A percentile compares a stretch with the other conserved stretches of the same genome.
phyloP scores from a whole-genome alignment of 2,888 invertebrate species.

The Drosophila limbata region DNA sequence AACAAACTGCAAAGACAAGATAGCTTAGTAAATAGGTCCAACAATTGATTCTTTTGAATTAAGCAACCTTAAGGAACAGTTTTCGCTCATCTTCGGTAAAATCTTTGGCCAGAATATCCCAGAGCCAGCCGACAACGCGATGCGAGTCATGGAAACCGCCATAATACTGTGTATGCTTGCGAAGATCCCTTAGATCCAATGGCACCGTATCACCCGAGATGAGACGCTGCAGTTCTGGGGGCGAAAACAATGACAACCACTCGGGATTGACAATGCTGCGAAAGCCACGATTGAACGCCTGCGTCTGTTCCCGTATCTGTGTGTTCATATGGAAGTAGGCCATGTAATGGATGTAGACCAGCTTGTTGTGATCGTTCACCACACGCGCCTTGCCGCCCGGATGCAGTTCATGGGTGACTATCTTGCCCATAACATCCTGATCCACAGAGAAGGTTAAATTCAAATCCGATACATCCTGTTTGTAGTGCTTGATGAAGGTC shows the following conservation, averaged over 20 bases:
- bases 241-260: conserved; percentile 97
- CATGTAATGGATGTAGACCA: conserved; percentile 99
- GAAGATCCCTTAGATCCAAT: conserved; percentile 93
- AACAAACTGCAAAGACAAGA: conserved; percentile 88
- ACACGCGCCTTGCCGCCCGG: conserved; percentile 97
- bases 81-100: conserved; percentile 96
- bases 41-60: neutral
- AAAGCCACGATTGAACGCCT: conserved; percentile 98
- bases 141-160: conserved; percentile 99
- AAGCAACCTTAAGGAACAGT: conserved; percentile 94
- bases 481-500: conserved; percentile 97
- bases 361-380: conserved; percentile 99
- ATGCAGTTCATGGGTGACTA: conserved; percentile 97
- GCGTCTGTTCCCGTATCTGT: conserved; percentile 98
- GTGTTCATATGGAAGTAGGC: conserved; percentile 99
- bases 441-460: conserved; percentile 98
- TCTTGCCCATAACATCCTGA: conserved; percentile 96
- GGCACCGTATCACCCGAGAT: conserved; percentile 98
- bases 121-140: conserved; percentile 98
- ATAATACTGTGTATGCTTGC: conserved; percentile 98
- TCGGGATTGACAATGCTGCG: conserved; percentile 97
- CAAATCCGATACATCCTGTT: conserved; percentile 96
- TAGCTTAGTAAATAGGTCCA: neutral
- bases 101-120: conserved; percentile 98
- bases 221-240: conserved; percentile 96